Evolutionary conservation across 2,888 invertebrate species (phyloP), one percentile per base, ranked within the genome.

Genomic region (Protonemura montana): DNA sequence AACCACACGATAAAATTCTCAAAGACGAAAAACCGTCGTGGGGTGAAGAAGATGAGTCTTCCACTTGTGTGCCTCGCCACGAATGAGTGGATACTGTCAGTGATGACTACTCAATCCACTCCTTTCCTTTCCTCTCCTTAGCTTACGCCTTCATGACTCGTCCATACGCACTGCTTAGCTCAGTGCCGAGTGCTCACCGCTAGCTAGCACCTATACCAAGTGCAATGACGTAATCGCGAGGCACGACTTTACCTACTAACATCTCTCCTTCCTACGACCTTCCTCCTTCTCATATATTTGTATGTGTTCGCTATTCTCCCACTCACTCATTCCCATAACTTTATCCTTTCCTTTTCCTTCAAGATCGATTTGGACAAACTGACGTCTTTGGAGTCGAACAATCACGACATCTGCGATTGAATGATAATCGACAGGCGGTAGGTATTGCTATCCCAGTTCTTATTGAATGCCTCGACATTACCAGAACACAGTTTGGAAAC

Each of bases 211-310:
- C 59, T 59, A 21, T 21, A 76, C 84, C 42, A 76, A 59, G 27
- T 84, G 6, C 25, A 27, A 26, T 84, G 84, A 84, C 84, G 84
- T 84, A 59, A 84, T 42, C 76, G 21, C 21, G 7, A 59, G 35
- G 30, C 84, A 84, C 84, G 84, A 84, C 84, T 59, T 59, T 84
- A 83, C 83, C 83, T 83, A 83, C 83, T 81, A 81, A 81, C 81
- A 81, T 81, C 81, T 83, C 35, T 84, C 84, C 84, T 84, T 84
- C 84, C 76, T 76, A 76, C 59, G 84, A 84, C 84, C 84, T 84
- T 84, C 84, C 84, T 76, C 81, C 81, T 7, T 30, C 81, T 83
- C 42, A 21, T 42, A 35, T 42, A 41, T 83, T 41, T 26, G 25
- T 83, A 83, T 27, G 35, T 83, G 26, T 41, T 29, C 82, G 16